Evolutionary conservation across 2,888 invertebrate genomes (phyloP), one percentile per base, ranked within the genome.

Genomic region (Hirtodrosophila confusa): DNA sequence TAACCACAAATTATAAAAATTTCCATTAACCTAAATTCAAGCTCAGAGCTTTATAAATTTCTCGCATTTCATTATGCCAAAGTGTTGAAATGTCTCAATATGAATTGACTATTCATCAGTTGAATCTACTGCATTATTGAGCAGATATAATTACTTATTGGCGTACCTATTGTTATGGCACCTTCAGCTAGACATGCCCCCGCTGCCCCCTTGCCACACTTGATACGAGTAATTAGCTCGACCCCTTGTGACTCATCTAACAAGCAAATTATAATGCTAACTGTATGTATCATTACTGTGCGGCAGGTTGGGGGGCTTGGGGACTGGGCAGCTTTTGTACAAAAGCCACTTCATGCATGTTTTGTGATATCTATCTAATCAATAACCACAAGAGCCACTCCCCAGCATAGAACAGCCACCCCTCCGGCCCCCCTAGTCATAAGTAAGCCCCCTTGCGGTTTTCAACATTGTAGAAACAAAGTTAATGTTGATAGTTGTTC

Each of bases 341-440:
- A 31, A 31, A 31, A 29, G 37, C 7, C 3, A 56, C 69, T 67
- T 58, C 49, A 58, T 51, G 58, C 63, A 56, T 76, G 55, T 57
- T 51, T 50, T 62, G 47, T 60, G 69, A 67, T 72, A 80, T 70
- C 68, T 66, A 80, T 80, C 86, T 80, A 84, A 84, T 82, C 82
- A 84, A 82, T 82, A 84, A 82, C 78, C 86, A 27, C 86, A 84
- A 70, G 64, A 73, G 61, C 69, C 61, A 69, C 72, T 61, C 67
- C 68, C 41, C 40, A 31, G 7, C 41, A 41, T 41, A 48, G 40
- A 2, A 10, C 17, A 7, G 31, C 29, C 23, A n/a, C 36, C 7
- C 17, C 39, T 10, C 2, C 9, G 17, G 2, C 39, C 7, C 8
- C 27, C 23, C 36, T 24, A 31, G 17, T 17, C 17, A 17, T 17